Percentiles rank a stretch among this genome's conserved stretches.
phyloP scores from a whole-genome alignment of 1,140 invertebrate species.

The Ephestia elutella region DNA sequence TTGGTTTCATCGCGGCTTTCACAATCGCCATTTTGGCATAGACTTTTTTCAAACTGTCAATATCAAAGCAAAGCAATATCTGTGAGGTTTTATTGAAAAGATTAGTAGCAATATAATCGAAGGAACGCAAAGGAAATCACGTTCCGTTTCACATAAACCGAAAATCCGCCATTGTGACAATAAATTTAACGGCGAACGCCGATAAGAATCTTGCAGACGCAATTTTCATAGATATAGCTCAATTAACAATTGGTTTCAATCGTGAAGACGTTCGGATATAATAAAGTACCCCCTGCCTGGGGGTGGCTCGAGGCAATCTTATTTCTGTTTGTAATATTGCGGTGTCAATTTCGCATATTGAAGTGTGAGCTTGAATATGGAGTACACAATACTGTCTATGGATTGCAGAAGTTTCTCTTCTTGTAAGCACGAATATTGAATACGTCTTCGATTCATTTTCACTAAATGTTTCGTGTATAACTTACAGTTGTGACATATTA shows the following conservation, averaged over 20 bases:
- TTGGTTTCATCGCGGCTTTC: background rate
- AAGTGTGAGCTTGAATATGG: conserved; percentile 54
- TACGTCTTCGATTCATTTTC: background rate
- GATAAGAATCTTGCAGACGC: conserved; percentile 66
- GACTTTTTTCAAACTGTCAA: conserved; percentile 11
- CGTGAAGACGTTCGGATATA: conserved; percentile 66
- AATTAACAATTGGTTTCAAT: conserved; percentile 74
- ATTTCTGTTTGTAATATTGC: conserved; percentile 73
- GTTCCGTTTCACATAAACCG: conserved; percentile 36
- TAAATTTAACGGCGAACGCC: conserved; percentile 66
- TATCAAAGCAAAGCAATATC: background rate
- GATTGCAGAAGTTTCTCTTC: conserved; percentile 20
- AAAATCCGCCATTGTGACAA: conserved; percentile 47
- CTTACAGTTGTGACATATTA: no score
- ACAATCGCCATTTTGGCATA: background rate
- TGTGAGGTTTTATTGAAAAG: background rate
- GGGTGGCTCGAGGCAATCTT: conserved; percentile 60
- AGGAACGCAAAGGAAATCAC: conserved; percentile 19
- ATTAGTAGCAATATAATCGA: conserved; percentile 9
- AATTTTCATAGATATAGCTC: conserved; percentile 72
- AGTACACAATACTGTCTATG: conserved; percentile 55
- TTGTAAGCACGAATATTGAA: conserved; percentile 18
- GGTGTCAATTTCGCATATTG: conserved; percentile 72
- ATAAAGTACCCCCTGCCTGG: conserved; percentile 54
- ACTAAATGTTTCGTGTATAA: no score